Evolutionary conservation across 2,888 invertebrate species (phyloP).

Genomic region (Leucophenga maculata): DNA sequence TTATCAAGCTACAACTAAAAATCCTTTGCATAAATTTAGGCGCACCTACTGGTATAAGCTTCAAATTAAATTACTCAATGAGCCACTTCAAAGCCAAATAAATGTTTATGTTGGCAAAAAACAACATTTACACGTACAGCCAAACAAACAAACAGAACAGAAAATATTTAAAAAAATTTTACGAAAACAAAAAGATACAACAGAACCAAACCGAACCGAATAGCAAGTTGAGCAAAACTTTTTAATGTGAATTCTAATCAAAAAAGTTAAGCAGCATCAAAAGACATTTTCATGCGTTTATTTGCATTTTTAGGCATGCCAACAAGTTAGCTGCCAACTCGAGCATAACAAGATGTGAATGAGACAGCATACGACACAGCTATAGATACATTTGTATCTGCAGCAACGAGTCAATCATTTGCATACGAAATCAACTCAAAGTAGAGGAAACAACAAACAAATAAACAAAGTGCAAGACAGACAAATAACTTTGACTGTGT

Average conservation of each 20-base stretch:
- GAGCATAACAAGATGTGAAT: background rate
- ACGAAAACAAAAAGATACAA: background rate
- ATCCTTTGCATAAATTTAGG: no score
- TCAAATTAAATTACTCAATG: no score
- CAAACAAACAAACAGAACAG: no score
- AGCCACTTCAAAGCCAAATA: no score
- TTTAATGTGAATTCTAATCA: constrained; percentile 20
- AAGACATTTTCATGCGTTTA: constrained; percentile 18
- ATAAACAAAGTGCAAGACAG: background rate
- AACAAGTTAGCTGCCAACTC: constrained; percentile 8
- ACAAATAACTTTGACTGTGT: background rate
- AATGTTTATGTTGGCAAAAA: no score
- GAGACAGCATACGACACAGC: background rate
- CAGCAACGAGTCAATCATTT: constrained; percentile 16
- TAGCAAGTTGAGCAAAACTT: background rate
- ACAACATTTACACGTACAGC: no score
- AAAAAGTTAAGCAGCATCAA: constrained; percentile 22
- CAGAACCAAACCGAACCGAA: background rate
- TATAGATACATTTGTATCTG: background rate
- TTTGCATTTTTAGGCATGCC: constrained; percentile 22
- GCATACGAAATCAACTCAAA: constrained; percentile 21
- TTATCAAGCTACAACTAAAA: no score
- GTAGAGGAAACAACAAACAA: constrained; percentile 2
- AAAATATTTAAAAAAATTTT: background rate
- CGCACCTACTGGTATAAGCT: no score